Percentiles rank a stretch among this genome's conserved stretches.
These are phyloP conservation scores for Myripristis jacobus DNA, from an alignment of 2,797 vertebrate genomes.

Conservation along the genomic window DNA sequence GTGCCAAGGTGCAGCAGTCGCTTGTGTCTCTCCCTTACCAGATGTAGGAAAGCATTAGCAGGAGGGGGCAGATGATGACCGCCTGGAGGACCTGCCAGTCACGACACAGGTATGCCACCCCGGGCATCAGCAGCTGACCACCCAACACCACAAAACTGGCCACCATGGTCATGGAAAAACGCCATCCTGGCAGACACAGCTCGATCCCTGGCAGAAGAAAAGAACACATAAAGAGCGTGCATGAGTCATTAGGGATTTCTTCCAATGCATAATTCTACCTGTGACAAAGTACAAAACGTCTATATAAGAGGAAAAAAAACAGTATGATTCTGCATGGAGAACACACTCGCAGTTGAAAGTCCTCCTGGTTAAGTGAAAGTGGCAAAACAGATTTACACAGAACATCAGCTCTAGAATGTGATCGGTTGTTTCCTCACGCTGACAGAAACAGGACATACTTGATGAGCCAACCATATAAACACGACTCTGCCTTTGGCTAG, in stretches of 20 bases:
- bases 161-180: constrained; percentile 98
- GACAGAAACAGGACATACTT: constrained; percentile 18
- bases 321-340: too few relatives aligned
- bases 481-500: constrained; percentile 9
- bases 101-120: constrained; percentile 90
- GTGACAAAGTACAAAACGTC: constrained; percentile 2
- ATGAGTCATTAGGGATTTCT: neutral
- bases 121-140: constrained; percentile 94
- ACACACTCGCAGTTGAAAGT: too few relatives aligned
- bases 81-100: constrained; percentile 97
- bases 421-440: neutral
- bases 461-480: constrained; percentile 22
- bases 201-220: constrained; percentile 88
- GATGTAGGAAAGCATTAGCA: constrained; percentile 95
- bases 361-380: too few relatives aligned
- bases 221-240: neutral
- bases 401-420: neutral
- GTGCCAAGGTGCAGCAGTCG: constrained; percentile 25
- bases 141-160: constrained; percentile 93
- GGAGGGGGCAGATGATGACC: constrained; percentile 94
- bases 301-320: too few relatives aligned
- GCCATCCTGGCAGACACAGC: constrained; percentile 91
- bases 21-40: constrained; percentile 83
- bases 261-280: neutral
- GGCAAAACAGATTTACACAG: neutral